These are phyloP conservation scores for Drosophila pandora DNA, from an alignment of 1,140 invertebrate species.

Conservation along the genomic window DNA sequence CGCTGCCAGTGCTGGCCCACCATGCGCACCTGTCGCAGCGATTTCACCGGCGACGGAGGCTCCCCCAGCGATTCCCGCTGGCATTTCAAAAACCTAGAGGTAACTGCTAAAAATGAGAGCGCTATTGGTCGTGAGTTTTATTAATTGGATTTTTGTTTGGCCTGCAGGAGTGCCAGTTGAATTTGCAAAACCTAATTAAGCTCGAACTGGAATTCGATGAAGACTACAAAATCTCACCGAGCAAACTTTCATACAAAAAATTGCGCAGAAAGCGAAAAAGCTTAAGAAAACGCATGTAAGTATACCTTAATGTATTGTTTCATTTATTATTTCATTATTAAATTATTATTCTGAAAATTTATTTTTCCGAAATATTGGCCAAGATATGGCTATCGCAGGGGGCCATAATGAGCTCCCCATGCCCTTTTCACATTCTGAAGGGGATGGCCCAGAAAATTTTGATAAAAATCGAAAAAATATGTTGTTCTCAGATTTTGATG, in stretches of 20 bases:
- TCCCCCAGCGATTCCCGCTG: constrained; percentile 67
- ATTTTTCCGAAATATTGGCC: too few species aligned
- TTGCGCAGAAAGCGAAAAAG: constrained; percentile 80
- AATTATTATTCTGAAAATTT: too few species aligned
- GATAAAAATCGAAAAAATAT: too few species aligned
- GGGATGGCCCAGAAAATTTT: too few species aligned
- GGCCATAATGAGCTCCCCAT: too few species aligned
- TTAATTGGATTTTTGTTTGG: not conserved
- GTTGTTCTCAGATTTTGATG: too few species aligned
- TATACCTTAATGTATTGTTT: too few species aligned
- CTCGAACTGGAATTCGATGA: constrained; percentile 83
- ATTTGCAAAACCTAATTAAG: constrained; percentile 82
- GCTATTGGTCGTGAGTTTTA: not conserved
- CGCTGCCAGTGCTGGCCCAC: constrained; percentile 82
- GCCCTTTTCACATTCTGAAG: too few species aligned
- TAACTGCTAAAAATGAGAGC: constrained; percentile 8
- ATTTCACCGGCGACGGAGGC: constrained; percentile 56
- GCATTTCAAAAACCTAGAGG: constrained; percentile 82
- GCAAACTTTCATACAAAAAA: constrained; percentile 81
- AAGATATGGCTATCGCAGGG: too few species aligned
- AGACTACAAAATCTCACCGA: constrained; percentile 83
- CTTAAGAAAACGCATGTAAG: constrained; percentile 71
- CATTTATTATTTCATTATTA: too few species aligned
- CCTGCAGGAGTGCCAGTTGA: constrained; percentile 80
- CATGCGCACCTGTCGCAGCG: constrained; percentile 71